phyloP scores from a whole-genome alignment of 2,113 vertebrate species.

The Tychaedon coryphoeus region DNA sequence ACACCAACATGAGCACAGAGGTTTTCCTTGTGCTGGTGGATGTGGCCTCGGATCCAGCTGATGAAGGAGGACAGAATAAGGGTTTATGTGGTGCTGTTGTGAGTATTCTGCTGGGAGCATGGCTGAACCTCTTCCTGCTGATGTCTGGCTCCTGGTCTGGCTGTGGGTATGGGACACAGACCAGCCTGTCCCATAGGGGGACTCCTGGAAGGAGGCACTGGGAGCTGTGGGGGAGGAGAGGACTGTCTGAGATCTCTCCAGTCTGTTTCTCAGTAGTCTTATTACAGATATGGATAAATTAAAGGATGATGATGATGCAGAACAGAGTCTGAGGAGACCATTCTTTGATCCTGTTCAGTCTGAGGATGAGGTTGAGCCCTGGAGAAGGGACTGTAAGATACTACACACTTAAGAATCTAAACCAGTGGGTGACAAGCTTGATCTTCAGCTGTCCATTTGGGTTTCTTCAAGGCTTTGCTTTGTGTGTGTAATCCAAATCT shows the following conservation, averaged over 20 bases:
- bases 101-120: background rate
- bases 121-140: rapidly evolving
- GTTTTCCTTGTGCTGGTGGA: background rate
- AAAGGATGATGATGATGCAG: background rate
- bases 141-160: background rate
- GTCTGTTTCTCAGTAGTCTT: background rate
- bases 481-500: background rate
- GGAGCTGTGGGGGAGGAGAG: background rate
- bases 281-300: background rate
- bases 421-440: background rate
- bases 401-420: background rate
- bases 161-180: background rate
- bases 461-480: background rate
- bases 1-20: rapidly evolving
- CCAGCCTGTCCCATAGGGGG: background rate
- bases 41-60: background rate
- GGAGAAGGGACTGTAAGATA: background rate
- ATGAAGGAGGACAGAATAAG: background rate
- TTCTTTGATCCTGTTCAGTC: background rate
- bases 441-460: background rate
- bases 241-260: background rate
- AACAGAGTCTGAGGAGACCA: background rate
- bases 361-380: background rate
- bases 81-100: background rate
- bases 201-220: background rate